Base-by-base conservation (phyloP, 2,888 invertebrate genomes). In the Drosophila sordidula region DNA sequence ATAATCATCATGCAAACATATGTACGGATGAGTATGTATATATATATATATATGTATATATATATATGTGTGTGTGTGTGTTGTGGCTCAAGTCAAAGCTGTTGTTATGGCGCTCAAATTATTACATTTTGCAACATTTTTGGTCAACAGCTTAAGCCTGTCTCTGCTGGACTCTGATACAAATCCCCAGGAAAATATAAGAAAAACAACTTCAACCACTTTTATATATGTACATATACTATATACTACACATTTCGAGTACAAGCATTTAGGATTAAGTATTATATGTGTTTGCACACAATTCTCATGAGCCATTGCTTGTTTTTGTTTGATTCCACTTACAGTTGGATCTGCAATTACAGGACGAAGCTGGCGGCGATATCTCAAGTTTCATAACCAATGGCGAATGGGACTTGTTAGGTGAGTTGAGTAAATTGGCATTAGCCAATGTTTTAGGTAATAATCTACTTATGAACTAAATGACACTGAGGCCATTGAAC, bases 321-420 rank as follows among this genome's bases (percentile, higher is more conserved):
- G 29, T 14, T 12, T 52, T 55, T 46, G 14, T 11, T 49, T 38
- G 14, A 26, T 50, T 76, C 77, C 79, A 77, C 87, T 94, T 93
- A 75, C 93, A 98, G 96, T 94, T 99, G 93, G 98, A 99, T 93
- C 95, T 99, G 90, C 97, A 97, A 93, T 94, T 99, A 90, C 97
- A 98, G 93, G 97, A 97, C 90, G 97, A 97, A 92, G 93, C 94
- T 62, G 98, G 98, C 68, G 99, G 99, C 82, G 99, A 99, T 94
- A 96, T 97, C 88, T 97, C 97, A 93, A 98, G 97, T 94, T 99
- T 99, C 94, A 98, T 99, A 90, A 97, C 98, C 80, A 99, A 99
- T 93, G 99, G 99, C 90, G 99, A 99, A 94, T 99, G 99, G 99
- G 98, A 98, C 93, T 94, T 99, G 88, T 95, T 99, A 93, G 98